Conservation (phyloP, 2,888 invertebrate species). For the Panzeria rudis region DNA sequence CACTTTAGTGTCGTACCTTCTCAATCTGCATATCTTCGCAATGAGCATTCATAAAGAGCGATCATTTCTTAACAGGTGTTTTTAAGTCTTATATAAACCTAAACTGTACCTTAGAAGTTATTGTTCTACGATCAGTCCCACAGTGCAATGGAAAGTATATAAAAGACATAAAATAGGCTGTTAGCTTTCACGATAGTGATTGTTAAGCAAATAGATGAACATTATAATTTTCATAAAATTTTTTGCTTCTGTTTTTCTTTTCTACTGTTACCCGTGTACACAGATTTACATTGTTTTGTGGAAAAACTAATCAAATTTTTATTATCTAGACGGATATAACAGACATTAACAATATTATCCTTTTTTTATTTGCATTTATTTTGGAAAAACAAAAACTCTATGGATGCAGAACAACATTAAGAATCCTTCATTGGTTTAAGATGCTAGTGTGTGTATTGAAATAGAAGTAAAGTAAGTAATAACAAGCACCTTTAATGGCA, state of each 20-base stretch:
- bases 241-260: slow-evolving; percentile 28
- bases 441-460: slow-evolving; percentile 7
- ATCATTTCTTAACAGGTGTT: no score
- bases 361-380: slow-evolving; percentile 11
- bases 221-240: slow-evolving; percentile 70
- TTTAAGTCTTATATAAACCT: neutral
- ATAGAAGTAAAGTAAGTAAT: slow-evolving; percentile 44
- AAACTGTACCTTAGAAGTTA: neutral
- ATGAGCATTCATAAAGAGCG: no score
- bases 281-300: slow-evolving; percentile 56
- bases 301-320: slow-evolving; percentile 73
- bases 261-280: slow-evolving; percentile 10
- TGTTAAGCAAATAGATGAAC: slow-evolving; percentile 68
- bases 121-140: neutral
- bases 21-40: no score
- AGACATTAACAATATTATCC: slow-evolving; percentile 70
- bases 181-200: slow-evolving; percentile 52
- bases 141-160: slow-evolving; percentile 1
- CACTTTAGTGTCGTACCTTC: no score
- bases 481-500: slow-evolving; percentile 82
- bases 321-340: slow-evolving; percentile 64
- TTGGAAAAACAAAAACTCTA: slow-evolving; percentile 8
- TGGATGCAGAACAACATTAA: slow-evolving; percentile 35
- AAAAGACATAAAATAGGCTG: slow-evolving; percentile 50
- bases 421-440: slow-evolving; percentile 47